These are phyloP conservation scores for Oxytorus armatus DNA, from an alignment of 2,888 invertebrate species.

Conservation along the genomic window DNA sequence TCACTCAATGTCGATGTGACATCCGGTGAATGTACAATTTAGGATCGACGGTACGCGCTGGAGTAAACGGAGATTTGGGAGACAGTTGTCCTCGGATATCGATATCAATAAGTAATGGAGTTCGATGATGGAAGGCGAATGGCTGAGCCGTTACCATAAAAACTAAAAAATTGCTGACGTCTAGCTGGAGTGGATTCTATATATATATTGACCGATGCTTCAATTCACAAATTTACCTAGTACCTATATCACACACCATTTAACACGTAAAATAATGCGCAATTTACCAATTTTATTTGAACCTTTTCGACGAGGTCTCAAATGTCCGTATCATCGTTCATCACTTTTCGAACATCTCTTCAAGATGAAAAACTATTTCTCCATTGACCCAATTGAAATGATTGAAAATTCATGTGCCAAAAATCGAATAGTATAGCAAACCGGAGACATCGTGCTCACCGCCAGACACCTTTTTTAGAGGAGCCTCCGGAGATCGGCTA, in stretches of 20 bases:
- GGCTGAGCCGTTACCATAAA: background rate
- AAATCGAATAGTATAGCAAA: no score
- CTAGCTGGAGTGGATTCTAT: background rate
- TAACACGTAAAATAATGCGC: background rate
- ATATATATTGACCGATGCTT: background rate
- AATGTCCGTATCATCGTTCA: no score
- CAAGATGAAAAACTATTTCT: no score
- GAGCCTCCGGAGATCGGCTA: no score
- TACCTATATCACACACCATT: background rate
- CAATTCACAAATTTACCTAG: background rate
- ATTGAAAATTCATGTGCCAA: no score
- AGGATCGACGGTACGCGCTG: background rate
- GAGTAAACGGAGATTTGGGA: constrained; percentile 16
- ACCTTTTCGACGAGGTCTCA: no score
- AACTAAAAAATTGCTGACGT: background rate
- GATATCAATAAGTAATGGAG: constrained; percentile 63
- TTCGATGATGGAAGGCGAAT: constrained; percentile 25
- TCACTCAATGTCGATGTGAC: background rate
- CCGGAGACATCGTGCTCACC: no score
- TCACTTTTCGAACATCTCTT: no score
- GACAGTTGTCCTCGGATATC: constrained; percentile 50
- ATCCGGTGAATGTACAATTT: constrained; percentile 35
- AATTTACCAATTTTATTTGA: background rate
- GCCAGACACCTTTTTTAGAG: no score
- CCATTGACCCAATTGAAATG: no score